Evolutionary conservation across 2,113 vertebrate species (phyloP).

Genomic region (Mustela nigripes): DNA sequence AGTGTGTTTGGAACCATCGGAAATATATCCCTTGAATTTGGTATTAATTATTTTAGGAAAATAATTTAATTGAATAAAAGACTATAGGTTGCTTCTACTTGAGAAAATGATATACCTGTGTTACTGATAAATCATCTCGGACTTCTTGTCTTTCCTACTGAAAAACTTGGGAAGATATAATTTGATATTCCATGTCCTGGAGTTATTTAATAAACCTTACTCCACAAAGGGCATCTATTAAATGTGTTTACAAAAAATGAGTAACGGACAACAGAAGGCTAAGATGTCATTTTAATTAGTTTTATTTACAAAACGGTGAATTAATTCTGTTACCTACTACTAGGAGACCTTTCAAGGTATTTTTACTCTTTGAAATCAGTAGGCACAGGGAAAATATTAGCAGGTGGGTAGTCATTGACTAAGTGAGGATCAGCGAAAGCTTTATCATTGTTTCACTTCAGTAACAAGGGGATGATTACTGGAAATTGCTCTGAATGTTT

Average conservation of each 20-base stretch:
- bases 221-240: neutral
- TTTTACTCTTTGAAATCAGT: neutral
- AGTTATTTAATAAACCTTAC: neutral
- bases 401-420: slow-evolving; percentile 26
- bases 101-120: neutral
- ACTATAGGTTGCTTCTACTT: neutral
- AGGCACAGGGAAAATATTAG: neutral
- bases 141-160: neutral
- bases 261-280: neutral
- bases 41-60: neutral
- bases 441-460: slow-evolving; percentile 67
- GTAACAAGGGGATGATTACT: neutral
- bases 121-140: neutral
- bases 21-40: neutral
- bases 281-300: neutral
- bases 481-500: slow-evolving; percentile 61
- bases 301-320: neutral
- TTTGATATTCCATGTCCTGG: neutral
- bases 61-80: neutral
- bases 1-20: neutral
- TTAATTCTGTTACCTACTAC: neutral
- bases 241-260: neutral
- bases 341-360: neutral
- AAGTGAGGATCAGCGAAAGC: neutral
- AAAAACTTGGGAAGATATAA: neutral